A percentile compares a stretch with the other conserved stretches of the same genome.
These are phyloP conservation scores for Punctoribates punctum DNA, from an alignment of 2,888 invertebrate species.

Conservation along the genomic window DNA sequence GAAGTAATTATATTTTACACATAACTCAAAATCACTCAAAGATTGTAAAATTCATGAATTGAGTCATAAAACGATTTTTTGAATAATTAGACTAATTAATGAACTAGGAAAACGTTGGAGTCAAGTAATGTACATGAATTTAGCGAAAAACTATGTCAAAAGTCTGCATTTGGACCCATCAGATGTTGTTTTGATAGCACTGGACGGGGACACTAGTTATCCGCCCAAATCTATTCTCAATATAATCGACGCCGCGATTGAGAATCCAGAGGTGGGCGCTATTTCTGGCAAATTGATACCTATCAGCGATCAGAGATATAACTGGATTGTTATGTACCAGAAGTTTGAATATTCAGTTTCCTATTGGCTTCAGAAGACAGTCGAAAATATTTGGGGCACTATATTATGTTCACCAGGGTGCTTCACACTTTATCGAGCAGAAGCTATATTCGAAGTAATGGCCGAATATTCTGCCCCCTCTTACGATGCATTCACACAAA, in stretches of 20 bases:
- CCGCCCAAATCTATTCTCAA: background rate
- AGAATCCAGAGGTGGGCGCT: background rate
- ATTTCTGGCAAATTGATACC: background rate
- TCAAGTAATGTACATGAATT: constrained; percentile 35
- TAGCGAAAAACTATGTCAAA: background rate
- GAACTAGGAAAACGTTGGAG: constrained; percentile 31
- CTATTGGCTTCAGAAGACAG: constrained; percentile 32
- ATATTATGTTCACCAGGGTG: constrained; percentile 18
- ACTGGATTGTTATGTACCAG: constrained; percentile 28
- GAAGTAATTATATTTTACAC: too few relatives aligned
- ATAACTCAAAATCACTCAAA: too few relatives aligned
- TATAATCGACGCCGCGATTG: background rate
- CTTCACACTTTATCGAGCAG: constrained; percentile 1
- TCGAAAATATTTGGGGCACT: constrained; percentile 16
- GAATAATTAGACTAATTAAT: background rate
- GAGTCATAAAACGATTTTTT: background rate
- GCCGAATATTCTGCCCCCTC: background rate
- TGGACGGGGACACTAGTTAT: constrained; percentile 14
- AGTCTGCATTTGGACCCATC: background rate
- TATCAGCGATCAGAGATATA: background rate
- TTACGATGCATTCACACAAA: background rate
- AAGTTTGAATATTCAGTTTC: constrained; percentile 14
- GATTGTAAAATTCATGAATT: too few relatives aligned
- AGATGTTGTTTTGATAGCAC: background rate
- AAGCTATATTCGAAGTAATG: constrained; percentile 1